Evolutionary conservation across 2,113 vertebrate species (phyloP).

Genomic region (Phalacrocorax pelagicus): DNA sequence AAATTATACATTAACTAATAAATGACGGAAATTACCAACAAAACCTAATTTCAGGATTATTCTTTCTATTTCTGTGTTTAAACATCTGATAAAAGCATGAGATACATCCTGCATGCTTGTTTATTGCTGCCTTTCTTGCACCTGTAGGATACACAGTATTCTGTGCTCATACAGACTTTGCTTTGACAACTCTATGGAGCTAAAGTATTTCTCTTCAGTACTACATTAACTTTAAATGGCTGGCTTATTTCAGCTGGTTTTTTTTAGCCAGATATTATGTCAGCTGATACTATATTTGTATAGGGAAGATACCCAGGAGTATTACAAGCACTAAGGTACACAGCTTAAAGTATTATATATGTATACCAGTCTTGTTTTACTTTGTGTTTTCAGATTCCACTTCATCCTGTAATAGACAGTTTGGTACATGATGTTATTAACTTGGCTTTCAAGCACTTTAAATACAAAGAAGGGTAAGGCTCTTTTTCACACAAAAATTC

Average conservation of each 20-base stretch:
- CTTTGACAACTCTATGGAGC: background rate
- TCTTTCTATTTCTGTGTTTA: background rate
- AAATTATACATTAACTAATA: background rate
- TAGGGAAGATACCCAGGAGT: background rate
- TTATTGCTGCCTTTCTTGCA: background rate
- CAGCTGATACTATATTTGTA: background rate
- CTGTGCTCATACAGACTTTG: background rate
- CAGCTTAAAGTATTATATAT: background rate
- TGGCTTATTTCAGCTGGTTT: background rate
- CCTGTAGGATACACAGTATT: background rate
- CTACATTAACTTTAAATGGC: background rate
- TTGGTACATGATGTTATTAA: constrained; percentile 98
- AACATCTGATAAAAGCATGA: background rate
- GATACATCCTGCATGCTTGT: background rate
- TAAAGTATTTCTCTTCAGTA: background rate
- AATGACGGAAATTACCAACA: background rate
- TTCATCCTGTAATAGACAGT: constrained; percentile 95
- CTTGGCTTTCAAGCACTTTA: constrained; percentile 98
- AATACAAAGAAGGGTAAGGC: constrained; percentile 97
- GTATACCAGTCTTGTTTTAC: background rate
- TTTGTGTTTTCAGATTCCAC: constrained; percentile 85
- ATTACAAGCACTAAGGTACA: background rate
- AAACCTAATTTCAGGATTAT: background rate
- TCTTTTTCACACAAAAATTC: background rate
- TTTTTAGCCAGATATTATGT: background rate